Evolutionary conservation across 2,797 vertebrate genomes (phyloP), one percentile per base, ranked within the genome.

Genomic region (Rachycentron canadum): DNA sequence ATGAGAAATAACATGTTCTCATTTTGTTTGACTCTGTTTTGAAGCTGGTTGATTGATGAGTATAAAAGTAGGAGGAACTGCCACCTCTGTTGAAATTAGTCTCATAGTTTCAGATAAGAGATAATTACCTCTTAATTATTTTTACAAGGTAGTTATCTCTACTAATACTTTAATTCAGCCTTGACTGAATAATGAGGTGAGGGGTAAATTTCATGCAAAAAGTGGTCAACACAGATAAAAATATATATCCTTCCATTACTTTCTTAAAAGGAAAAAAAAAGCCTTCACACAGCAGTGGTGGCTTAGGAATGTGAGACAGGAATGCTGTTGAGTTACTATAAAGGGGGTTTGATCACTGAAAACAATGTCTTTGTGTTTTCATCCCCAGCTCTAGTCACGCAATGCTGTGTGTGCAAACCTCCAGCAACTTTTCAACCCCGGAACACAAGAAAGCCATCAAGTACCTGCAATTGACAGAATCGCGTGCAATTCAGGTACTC

Each of bases 231-330:
- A 82, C 55, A 89, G 73, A 85, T 79, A 65, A 68, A 88, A 88
- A 88, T 69, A 43, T 86, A 26, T 41, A 83, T 79, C 77, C 49
- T 86, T 87, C 73, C 49, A 63, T 78, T 62, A 36, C 61, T 73
- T 70, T 63, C 60, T 79, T 49, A 28, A 88, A 86, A 79, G 78
- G 62, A 73, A 83, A 80, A 85, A 82, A 83, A 77, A 83, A 79
- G 0, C 79, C 88, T 92, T 91, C 85, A 83, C 91, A 92, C 82
- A 87, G 79, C 92, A 93, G 94, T 81, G 74, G 89, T 75, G 94
- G 93, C 92, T 95, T 88, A 94, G 95, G 96, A 97, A 97, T 96
- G 95, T 1, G 84, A 94, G 94, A 84, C 93, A 95, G 96, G 96
- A 96, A 96, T 95, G 96, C 91, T 71, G 94, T 82, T 91, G 91